A percentile compares a stretch with the other conserved stretches of the same genome.
phyloP scores from a whole-genome alignment of 2,888 invertebrate genomes.

The Pseudeuparius sepicola region DNA sequence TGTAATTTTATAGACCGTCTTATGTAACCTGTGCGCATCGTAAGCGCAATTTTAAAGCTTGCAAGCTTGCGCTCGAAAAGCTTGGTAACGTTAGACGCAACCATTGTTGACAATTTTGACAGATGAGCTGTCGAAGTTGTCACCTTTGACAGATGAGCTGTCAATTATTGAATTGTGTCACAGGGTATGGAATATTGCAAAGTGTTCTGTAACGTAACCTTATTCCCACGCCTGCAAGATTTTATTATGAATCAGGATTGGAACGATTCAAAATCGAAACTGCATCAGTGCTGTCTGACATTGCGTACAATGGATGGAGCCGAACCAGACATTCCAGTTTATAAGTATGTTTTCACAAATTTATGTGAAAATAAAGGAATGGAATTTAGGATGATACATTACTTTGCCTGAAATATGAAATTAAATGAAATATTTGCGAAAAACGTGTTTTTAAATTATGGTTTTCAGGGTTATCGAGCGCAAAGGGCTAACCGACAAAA shows the following conservation, averaged over 20 bases:
- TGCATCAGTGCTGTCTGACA: conserved; percentile 97
- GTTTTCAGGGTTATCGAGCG: conserved; percentile 77
- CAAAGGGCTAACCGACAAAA: conserved; percentile 93
- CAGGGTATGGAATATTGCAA: conserved; percentile 78
- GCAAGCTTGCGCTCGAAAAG: no score
- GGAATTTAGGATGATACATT: no score
- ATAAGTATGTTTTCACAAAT: conserved; percentile 55
- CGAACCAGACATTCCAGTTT: conserved; percentile 95
- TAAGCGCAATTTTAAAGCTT: no score
- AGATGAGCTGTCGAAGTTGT: no score
- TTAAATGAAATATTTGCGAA: no score
- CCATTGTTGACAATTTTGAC: no score
- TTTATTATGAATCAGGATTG: conserved; percentile 99
- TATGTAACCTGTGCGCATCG: no score
- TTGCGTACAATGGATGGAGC: conserved; percentile 90
- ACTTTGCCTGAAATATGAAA: no score
- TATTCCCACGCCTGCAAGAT: conserved; percentile 91
- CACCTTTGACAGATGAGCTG: no score
- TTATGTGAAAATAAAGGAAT: background rate
- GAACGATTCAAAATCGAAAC: conserved; percentile 99
- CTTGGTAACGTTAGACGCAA: no score
- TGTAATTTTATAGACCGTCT: no score
- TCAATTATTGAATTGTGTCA: no score
- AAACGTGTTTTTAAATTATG: conserved; percentile 1
- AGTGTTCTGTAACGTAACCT: conserved; percentile 73